A percentile compares a stretch with the other conserved stretches of the same genome.
Conservation (phyloP, 2,797 vertebrate species). For the Sylvia borin region DNA sequence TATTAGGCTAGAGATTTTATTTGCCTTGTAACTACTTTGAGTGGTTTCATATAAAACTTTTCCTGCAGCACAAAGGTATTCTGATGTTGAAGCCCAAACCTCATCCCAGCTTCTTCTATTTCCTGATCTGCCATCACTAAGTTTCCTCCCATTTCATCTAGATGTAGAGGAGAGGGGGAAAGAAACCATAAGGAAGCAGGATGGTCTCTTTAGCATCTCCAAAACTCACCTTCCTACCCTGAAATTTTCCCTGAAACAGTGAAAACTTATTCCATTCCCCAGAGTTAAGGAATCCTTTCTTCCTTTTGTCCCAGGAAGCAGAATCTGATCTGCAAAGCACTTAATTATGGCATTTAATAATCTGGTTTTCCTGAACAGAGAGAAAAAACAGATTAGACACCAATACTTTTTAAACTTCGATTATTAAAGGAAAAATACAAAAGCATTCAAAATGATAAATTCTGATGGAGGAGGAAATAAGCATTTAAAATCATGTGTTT, state of each 20-base stretch:
- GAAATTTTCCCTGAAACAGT: not conserved
- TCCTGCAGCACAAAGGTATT: not conserved
- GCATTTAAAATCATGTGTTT: not conserved
- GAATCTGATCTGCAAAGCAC: not conserved
- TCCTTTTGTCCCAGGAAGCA: not conserved
- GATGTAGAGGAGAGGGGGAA: not conserved
- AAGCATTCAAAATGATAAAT: not conserved
- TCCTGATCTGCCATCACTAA: not conserved
- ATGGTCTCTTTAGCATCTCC: not conserved
- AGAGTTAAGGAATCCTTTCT: not conserved
- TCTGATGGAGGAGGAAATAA: not conserved
- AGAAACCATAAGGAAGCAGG: not conserved
- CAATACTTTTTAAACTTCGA: not conserved
- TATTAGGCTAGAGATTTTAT: not conserved
- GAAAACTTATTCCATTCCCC: not conserved
- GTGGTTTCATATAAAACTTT: not conserved
- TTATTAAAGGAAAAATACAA: not conserved
- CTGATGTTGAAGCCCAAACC: not conserved
- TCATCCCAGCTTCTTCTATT: not conserved
- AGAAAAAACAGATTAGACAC: not conserved
- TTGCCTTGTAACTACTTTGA: not conserved
- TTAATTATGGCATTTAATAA: not conserved
- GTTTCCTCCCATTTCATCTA: not conserved
- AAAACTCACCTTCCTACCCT: not conserved
- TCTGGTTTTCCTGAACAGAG: not conserved